phyloP scores from a whole-genome alignment of 2,113 vertebrate species.

The Embiotoca jacksoni region DNA sequence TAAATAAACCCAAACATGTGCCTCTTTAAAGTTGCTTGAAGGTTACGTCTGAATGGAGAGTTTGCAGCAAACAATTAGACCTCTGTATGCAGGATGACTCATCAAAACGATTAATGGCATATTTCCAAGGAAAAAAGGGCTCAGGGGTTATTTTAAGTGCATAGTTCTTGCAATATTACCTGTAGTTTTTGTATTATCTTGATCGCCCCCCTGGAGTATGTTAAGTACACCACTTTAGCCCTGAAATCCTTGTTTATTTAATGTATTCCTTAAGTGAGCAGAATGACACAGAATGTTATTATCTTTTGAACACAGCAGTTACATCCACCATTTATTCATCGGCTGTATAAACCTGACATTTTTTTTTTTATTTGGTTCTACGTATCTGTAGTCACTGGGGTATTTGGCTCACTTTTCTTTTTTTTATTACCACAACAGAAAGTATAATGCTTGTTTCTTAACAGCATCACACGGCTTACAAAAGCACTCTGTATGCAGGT shows the following conservation, averaged over 20 bases:
- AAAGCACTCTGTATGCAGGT: conserved; percentile 23
- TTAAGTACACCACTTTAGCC: conserved; percentile 54
- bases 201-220: conserved; percentile 48
- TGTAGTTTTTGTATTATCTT: conserved; percentile 13
- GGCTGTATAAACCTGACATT: neutral
- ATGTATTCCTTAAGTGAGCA: conserved; percentile 52
- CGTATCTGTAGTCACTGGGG: conserved; percentile 13
- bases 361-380: conserved; percentile 22
- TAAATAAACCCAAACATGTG: conserved; percentile 14
- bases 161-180: conserved; percentile 46
- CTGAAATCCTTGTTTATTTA: conserved; percentile 47
- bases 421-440: neutral
- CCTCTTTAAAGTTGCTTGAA: conserved; percentile 37
- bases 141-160: conserved; percentile 61
- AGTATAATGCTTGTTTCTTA: conserved; percentile 15
- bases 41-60: conserved; percentile 38
- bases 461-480: conserved; percentile 16
- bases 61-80: conserved; percentile 51
- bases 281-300: conserved; percentile 15
- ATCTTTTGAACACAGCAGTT: conserved; percentile 36
- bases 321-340: conserved; percentile 20
- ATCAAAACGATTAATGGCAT: conserved; percentile 60
- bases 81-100: conserved; percentile 37
- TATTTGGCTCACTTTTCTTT: neutral
- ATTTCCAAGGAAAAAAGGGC: conserved; percentile 32